Percentiles rank a stretch among this genome's conserved stretches.
Evolutionary conservation across 1,140 invertebrate species (phyloP).

Genomic region (Sitophilus oryzae): DNA sequence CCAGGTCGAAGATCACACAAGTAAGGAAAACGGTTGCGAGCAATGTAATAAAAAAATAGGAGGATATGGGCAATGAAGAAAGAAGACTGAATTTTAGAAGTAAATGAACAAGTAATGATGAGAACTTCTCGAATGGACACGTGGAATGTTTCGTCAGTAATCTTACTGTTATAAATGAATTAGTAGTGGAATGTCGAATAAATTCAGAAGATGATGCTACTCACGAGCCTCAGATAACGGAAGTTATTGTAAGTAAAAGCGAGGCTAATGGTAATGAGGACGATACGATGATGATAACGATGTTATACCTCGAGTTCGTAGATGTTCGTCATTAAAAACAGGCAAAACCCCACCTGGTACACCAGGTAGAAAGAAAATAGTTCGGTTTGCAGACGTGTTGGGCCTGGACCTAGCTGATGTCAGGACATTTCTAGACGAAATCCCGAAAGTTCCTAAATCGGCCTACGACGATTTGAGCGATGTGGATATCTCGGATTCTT

Average conservation of each 20-base stretch:
- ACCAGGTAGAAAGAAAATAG: conserved; percentile 86
- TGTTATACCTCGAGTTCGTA: conserved; percentile 58
- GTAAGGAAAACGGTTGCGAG: conserved; percentile 6
- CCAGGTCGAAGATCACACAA: background rate
- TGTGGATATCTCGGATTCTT: conserved; percentile 44
- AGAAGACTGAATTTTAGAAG: too few species aligned
- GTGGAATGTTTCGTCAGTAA: conserved; percentile 15
- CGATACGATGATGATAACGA: conserved; percentile 21
- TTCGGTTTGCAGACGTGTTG: conserved; percentile 89
- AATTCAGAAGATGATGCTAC: background rate
- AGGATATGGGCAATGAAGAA: background rate
- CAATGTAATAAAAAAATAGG: conserved; percentile 5
- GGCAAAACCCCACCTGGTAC: conserved; percentile 88
- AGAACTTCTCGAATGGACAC: too few species aligned
- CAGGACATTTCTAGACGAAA: conserved; percentile 81
- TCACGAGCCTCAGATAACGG: background rate
- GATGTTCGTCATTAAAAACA: conserved; percentile 82
- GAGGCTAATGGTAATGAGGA: too few species aligned
- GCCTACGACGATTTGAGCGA: conserved; percentile 68
- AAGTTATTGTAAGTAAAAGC: background rate
- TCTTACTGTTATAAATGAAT: conserved; percentile 14
- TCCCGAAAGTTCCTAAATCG: conserved; percentile 79
- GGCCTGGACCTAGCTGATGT: conserved; percentile 89
- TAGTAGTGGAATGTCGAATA: conserved; percentile 10
- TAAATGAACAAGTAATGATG: too few species aligned